Evolutionary conservation across 2,113 vertebrate species (phyloP).

Genomic region (Albula goreensis): DNA sequence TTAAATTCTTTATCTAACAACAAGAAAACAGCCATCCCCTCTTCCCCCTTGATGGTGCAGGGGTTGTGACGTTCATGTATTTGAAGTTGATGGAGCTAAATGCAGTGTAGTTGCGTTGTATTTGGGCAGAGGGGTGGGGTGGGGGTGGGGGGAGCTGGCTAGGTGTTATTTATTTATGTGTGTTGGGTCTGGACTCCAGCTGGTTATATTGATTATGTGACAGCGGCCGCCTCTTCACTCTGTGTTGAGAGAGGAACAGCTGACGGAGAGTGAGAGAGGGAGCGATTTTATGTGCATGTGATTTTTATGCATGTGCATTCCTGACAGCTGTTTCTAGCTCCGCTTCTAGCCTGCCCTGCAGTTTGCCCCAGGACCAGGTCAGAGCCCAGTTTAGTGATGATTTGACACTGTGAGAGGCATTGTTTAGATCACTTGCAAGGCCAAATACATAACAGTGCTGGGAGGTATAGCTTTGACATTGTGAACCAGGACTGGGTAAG

Average conservation of each 20-base stretch:
- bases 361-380: no score
- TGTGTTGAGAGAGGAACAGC: conserved; percentile 11
- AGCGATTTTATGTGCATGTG: background rate
- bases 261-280: background rate
- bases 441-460: no score
- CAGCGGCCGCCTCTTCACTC: background rate
- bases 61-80: background rate
- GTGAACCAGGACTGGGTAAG: no score
- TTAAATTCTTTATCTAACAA: conserved; percentile 24
- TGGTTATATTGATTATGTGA: conserved; percentile 17
- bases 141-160: no score
- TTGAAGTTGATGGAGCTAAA: background rate
- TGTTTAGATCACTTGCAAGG: no score
- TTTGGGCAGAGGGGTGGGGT: background rate
- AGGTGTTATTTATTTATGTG: background rate
- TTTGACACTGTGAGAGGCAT: no score
- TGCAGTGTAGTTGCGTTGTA: background rate
- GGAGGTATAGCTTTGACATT: no score
- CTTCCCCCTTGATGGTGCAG: background rate
- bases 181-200: background rate
- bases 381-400: no score
- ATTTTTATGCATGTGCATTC: background rate
- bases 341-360: no score
- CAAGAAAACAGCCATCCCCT: background rate
- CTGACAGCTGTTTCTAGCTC: no score